phyloP scores from a whole-genome alignment of 2,113 vertebrate species.

The Hassar affinis region DNA sequence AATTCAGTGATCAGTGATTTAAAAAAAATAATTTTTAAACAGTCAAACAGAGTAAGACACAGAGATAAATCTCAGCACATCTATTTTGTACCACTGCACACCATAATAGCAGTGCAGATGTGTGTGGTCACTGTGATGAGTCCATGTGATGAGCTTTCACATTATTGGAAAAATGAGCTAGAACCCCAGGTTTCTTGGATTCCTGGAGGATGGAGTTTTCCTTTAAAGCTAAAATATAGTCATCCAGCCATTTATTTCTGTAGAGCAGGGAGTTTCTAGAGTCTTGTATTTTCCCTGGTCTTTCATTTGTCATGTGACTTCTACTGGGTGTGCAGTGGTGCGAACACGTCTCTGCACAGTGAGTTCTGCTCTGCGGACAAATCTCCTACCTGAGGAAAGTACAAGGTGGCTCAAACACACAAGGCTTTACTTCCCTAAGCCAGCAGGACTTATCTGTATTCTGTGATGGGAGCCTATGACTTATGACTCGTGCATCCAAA shows the following conservation, averaged over 20 bases:
- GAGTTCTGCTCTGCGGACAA: slow-evolving; percentile 41
- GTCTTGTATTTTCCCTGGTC: neutral
- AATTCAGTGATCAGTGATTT: too few species aligned
- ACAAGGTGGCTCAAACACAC: slow-evolving; percentile 25
- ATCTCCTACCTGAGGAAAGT: slow-evolving; percentile 44
- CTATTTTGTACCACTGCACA: neutral
- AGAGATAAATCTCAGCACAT: neutral
- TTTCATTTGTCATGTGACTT: slow-evolving; percentile 11
- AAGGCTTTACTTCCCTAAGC: slow-evolving; percentile 17
- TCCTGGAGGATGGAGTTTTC: neutral
- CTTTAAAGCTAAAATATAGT: neutral
- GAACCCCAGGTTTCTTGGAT: neutral
- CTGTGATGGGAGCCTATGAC: slow-evolving; percentile 18
- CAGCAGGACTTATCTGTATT: slow-evolving; percentile 52
- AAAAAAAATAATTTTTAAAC: too few species aligned
- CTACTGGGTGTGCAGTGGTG: slow-evolving; percentile 27
- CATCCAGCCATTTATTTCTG: neutral
- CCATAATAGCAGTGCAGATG: neutral
- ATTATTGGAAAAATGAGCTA: neutral
- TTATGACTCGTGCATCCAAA: slow-evolving; percentile 41
- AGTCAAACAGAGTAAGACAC: neutral
- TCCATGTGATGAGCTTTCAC: neutral
- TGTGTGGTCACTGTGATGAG: neutral
- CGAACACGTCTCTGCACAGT: slow-evolving; percentile 17
- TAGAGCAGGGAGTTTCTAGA: neutral